Conservation (phyloP, 2,797 vertebrate species). For the Melanotaenia nigrans region DNA sequence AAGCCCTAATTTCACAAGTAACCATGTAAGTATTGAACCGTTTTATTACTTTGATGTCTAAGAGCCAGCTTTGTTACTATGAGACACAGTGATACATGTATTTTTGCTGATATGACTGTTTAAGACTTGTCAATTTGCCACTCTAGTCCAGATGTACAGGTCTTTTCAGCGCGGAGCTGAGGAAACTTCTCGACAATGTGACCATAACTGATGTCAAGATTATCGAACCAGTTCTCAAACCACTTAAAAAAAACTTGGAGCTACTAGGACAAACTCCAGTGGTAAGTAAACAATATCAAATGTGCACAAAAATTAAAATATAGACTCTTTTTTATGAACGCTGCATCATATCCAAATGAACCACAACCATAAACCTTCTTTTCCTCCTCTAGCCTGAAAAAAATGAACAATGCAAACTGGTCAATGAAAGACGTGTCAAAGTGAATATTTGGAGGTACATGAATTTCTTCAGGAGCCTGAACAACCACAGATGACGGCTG, state of each 20-base stretch:
- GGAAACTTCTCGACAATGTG: constrained; percentile 6
- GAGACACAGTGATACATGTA: neutral
- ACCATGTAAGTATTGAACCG: constrained; percentile 42
- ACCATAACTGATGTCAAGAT: accelerated
- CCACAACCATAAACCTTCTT: neutral
- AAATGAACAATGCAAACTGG: no score
- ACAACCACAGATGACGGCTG: constrained; percentile 1
- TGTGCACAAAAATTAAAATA: neutral
- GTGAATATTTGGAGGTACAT: accelerated
- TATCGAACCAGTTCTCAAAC: accelerated
- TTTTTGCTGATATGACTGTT: neutral
- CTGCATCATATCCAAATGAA: neutral
- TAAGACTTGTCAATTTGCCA: neutral
- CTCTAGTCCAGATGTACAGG: constrained; percentile 19
- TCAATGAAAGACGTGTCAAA: accelerated
- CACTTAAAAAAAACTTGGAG: accelerated
- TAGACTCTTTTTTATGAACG: neutral
- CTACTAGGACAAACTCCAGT: accelerated
- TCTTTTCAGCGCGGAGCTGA: neutral
- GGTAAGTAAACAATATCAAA: constrained; percentile 20
- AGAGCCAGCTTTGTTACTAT: neutral
- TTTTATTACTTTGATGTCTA: neutral
- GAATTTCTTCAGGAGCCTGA: neutral
- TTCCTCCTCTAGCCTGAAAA: constrained; percentile 33
- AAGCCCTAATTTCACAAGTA: accelerated